Base-by-base conservation (phyloP, 2,888 invertebrate species). In the Selenia dentaria region DNA sequence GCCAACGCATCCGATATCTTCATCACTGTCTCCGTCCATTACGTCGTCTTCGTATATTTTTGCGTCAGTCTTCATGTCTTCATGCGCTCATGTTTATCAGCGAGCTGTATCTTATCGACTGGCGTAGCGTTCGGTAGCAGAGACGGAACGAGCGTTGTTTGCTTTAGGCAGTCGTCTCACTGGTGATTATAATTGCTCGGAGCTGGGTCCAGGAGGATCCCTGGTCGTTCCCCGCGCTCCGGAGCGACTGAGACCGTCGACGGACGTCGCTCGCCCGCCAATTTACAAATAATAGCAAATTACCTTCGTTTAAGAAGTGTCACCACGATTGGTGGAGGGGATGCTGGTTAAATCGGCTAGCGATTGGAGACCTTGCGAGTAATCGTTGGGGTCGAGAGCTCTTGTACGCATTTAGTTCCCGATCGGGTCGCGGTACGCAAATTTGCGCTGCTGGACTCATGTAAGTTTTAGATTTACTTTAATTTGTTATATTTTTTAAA, bases 201-300 rank as follows among this genome's bases (percentile, higher is more conserved):
- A 74, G 75, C 62, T 74, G 71, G 73, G 64, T 67, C 79, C 73
- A 69, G 71, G 76, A 71, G 74, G 79, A 74, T 79, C 80, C 55
- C 55, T 54, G 55, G 58, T 50, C 42, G 47, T 48, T 47, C 45
- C n/a, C 82, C 77, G 79, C 63, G 80, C 77, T 82, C 80, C 79
- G 75, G 82, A 74, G 67, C 78, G 80, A 88, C 88, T 88, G 87
- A 70, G 80, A 61, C 63, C 74, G 69, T 71, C 67, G 70, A 73
- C 85, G 86, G 85, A 83, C 83, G 86, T 79, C 66, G 77, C 78
- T 76, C 78, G 75, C 71, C 74, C 80, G 79, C 83, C 90, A 90
- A 90, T 90, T 90, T 90, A 87, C 89, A 83, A 88, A 86, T 88
- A 86, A 87, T 84, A 85, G 87, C 86, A 83, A 89, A 90, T 90